phyloP scores from a whole-genome alignment of 2,888 invertebrate genomes.

The Erannis defoliaria region DNA sequence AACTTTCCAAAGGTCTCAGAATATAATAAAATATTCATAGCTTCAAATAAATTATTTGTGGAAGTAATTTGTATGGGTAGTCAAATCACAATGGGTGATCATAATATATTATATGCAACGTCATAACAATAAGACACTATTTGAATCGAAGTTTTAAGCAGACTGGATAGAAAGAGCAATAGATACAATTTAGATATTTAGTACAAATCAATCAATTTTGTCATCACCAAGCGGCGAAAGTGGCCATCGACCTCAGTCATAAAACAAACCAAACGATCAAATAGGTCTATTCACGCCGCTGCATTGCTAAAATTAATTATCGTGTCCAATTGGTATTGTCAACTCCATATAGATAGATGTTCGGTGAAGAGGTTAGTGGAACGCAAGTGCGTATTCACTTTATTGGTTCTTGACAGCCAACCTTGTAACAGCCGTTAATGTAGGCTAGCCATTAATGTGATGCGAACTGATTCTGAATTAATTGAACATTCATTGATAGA shows the following conservation, averaged over 20 bases:
- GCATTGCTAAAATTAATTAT: slow-evolving; percentile 75
- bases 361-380: slow-evolving; percentile 64
- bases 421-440: slow-evolving; percentile 23
- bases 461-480: slow-evolving; percentile 42
- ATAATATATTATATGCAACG: background rate
- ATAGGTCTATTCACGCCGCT: slow-evolving; percentile 59
- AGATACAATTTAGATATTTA: background rate
- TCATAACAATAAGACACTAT: background rate
- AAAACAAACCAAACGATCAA: slow-evolving; percentile 52
- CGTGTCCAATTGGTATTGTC: slow-evolving; percentile 74
- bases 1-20: background rate
- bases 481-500: slow-evolving; percentile 41
- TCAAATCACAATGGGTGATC: background rate
- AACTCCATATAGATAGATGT: slow-evolving; percentile 72
- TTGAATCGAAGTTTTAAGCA: too few species aligned
- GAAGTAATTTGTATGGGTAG: background rate
- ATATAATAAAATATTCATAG: background rate
- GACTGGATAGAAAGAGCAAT: background rate
- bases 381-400: slow-evolving; percentile 37
- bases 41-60: background rate
- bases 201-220: slow-evolving; percentile 43
- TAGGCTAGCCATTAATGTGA: slow-evolving; percentile 30
- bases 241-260: slow-evolving; percentile 52
- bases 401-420: slow-evolving; percentile 24
- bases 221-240: slow-evolving; percentile 51